Evolutionary conservation across 2,888 invertebrate genomes (phyloP).

Genomic region (Rambutsinella grinnellia): DNA sequence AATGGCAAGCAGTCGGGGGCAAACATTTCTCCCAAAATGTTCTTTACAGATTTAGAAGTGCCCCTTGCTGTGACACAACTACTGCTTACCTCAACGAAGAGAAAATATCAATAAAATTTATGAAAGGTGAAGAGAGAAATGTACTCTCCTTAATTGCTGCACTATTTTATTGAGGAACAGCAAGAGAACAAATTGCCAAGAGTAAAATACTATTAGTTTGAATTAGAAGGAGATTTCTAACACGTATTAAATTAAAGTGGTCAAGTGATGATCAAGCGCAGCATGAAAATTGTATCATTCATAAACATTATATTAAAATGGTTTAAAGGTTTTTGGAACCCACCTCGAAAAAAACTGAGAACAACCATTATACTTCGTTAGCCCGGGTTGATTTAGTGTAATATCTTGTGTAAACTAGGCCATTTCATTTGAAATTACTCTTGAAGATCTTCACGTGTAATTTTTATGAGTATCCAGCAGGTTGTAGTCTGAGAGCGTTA

Average conservation of each 20-base stretch:
- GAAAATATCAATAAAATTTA: no score
- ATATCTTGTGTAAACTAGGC: conserved; percentile 54
- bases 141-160: no score
- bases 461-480: no score
- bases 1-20: conserved; percentile 52
- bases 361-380: conserved; percentile 55
- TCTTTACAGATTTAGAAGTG: conserved; percentile 45
- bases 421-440: no score
- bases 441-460: no score
- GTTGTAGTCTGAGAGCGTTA: no score
- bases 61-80: conserved; percentile 47
- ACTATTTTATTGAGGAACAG: no score
- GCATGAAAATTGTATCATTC: conserved; percentile 21
- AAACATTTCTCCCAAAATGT: conserved; percentile 47
- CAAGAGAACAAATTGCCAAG: no score
- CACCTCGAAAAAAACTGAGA: conserved; percentile 53
- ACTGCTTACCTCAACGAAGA: no score
- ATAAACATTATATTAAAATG: neutral
- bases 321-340: conserved; percentile 60
- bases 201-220: no score
- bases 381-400: conserved; percentile 58
- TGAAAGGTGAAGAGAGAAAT: no score
- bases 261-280: conserved; percentile 41
- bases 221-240: no score
- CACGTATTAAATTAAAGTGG: conserved; percentile 61